Conservation (phyloP, 2,113 vertebrate genomes). For the Cinclus cinclus region DNA sequence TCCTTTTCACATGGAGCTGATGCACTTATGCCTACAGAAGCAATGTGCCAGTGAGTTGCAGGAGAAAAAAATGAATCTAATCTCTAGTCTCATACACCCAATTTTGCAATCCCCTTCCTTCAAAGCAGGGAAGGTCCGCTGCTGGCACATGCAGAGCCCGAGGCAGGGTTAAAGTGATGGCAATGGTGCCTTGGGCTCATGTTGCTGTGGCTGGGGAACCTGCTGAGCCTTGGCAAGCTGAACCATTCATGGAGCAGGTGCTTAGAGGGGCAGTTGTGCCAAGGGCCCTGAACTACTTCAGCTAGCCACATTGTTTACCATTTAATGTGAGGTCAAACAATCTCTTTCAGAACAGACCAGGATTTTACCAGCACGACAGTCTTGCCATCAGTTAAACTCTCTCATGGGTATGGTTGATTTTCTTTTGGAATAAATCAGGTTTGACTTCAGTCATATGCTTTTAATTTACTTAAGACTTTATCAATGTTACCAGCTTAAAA, state of each 20-base stretch:
- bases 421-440: background rate
- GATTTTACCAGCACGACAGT: background rate
- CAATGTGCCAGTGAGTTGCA: background rate
- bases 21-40: background rate
- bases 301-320: background rate
- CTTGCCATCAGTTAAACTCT: background rate
- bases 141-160: background rate
- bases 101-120: background rate
- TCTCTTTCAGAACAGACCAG: background rate
- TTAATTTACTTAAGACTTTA: constrained; percentile 2
- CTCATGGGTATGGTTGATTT: background rate
- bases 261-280: background rate
- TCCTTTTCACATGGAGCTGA: background rate
- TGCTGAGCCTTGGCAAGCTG: background rate
- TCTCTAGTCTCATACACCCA: background rate
- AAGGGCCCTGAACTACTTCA: background rate
- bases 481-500: background rate
- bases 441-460: background rate
- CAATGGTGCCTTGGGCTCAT: background rate
- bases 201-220: background rate
- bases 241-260: background rate
- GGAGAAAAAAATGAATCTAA: background rate
- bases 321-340: background rate
- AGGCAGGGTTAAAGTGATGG: background rate
- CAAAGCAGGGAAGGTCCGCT: background rate